These are phyloP conservation scores for Pocillopora grandis DNA, from an alignment of 92 coral and sea anemone species.

Conservation along the genomic window DNA sequence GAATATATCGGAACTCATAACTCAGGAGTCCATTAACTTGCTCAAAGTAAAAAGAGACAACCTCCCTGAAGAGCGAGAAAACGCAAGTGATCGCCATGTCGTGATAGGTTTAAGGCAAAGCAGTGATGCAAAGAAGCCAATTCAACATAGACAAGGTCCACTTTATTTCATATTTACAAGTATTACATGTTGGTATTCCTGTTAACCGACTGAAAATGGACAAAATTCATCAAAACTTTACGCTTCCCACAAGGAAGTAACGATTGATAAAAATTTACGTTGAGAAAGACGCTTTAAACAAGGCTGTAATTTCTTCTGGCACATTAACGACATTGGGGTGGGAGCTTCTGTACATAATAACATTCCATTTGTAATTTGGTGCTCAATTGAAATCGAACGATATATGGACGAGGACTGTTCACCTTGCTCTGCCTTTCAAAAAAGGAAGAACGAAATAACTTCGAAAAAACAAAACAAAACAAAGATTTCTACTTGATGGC, in stretches of 20 bases:
- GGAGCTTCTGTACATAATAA: constrained; percentile 42
- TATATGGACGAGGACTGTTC: not conserved
- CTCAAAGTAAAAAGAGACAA: too few species aligned
- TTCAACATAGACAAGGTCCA: constrained; percentile 29
- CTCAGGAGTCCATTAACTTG: too few species aligned
- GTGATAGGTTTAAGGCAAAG: not conserved
- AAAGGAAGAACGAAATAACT: not conserved
- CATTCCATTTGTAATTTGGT: constrained; percentile 21
- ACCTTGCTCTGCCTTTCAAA: not conserved
- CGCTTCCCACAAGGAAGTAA: constrained; percentile 28
- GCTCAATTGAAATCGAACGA: not conserved
- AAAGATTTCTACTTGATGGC: not conserved
- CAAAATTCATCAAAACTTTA: constrained; percentile 8
- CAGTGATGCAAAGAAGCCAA: not conserved
- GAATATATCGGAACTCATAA: too few species aligned
- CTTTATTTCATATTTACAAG: constrained; percentile 61
- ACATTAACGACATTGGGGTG: constrained; percentile 9
- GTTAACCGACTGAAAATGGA: constrained; percentile 7
- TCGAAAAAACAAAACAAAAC: not conserved
- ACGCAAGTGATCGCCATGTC: too few species aligned
- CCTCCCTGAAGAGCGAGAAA: too few species aligned
- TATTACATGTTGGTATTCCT: constrained; percentile 27
- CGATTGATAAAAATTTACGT: constrained; percentile 1
- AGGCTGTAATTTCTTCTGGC: not conserved
- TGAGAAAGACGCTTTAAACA: constrained; percentile 3